Evolutionary conservation across 1,140 invertebrate species (phyloP).

Genomic region (Drosophila arizonae): DNA sequence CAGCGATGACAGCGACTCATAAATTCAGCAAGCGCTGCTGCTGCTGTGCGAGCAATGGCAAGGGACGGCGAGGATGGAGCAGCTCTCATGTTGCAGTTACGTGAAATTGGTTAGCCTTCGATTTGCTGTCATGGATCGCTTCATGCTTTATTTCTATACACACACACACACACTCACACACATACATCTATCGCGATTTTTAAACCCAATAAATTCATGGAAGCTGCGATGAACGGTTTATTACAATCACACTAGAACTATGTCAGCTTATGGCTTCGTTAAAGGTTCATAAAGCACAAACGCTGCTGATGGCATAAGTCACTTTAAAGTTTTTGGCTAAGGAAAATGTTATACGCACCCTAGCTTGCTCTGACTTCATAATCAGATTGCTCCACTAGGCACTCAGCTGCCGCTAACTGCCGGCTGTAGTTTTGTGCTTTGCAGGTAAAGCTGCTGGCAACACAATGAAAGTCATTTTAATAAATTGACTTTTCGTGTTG

Average conservation of each 20-base stretch:
- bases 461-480: slow-evolving; percentile 45
- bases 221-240: background rate
- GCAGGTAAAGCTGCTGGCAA: slow-evolving; percentile 28
- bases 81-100: slow-evolving; percentile 44
- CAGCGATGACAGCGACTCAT: slow-evolving; percentile 57
- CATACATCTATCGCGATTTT: slow-evolving; percentile 3
- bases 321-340: background rate
- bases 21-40: slow-evolving; percentile 56
- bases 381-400: background rate
- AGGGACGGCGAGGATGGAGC: background rate
- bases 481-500: slow-evolving; percentile 74
- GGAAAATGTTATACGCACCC: too few relatives aligned
- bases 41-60: slow-evolving; percentile 13
- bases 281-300: background rate
- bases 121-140: slow-evolving; percentile 35
- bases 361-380: too few relatives aligned
- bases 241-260: background rate
- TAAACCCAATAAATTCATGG: slow-evolving; percentile 18
- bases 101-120: slow-evolving; percentile 53
- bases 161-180: slow-evolving; percentile 12
- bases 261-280: background rate
- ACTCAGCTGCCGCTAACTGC: background rate
- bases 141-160: slow-evolving; percentile 10
- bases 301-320: background rate
- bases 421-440: background rate